Conservation (phyloP, 2,113 vertebrate genomes). For the Aphelocoma coerulescens region DNA sequence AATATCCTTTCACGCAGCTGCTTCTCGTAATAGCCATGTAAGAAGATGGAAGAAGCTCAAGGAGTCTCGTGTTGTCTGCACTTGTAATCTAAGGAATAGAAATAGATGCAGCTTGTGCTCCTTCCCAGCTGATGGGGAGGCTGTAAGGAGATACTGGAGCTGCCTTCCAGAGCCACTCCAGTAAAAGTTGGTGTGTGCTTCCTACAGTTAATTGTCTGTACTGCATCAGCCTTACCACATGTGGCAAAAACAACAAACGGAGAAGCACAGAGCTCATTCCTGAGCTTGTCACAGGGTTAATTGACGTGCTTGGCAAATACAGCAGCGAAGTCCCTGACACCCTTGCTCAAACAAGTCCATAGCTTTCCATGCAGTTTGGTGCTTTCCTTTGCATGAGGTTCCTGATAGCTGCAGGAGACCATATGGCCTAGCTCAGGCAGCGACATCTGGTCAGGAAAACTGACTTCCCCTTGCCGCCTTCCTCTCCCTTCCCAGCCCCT, state of each 20-base stretch:
- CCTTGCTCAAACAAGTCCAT: not conserved
- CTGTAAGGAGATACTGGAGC: not conserved
- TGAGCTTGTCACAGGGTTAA: not conserved
- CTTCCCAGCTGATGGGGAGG: not conserved
- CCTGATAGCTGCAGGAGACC: not conserved
- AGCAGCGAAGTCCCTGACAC: not conserved
- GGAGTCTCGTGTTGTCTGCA: not conserved
- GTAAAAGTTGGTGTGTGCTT: not conserved
- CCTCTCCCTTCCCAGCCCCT: not conserved
- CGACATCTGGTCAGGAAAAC: slow-evolving; percentile 28
- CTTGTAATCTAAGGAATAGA: slow-evolving; percentile 29
- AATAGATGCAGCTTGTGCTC: not conserved
- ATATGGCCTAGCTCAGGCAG: not conserved
- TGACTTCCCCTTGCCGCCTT: not conserved
- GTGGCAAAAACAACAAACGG: not conserved
- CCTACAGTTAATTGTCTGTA: not conserved
- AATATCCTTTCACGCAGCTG: slow-evolving; percentile 15
- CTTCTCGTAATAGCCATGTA: not conserved
- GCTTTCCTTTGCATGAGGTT: not conserved
- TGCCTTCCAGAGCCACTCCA: not conserved
- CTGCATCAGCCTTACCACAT: not conserved
- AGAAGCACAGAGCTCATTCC: not conserved
- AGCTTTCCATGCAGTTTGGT: not conserved
- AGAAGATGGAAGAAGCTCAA: slow-evolving; percentile 17
- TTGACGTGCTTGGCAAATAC: not conserved